These are phyloP conservation scores for Megathymus violae DNA, from an alignment of 1,140 invertebrate genomes.

Conservation along the genomic window DNA sequence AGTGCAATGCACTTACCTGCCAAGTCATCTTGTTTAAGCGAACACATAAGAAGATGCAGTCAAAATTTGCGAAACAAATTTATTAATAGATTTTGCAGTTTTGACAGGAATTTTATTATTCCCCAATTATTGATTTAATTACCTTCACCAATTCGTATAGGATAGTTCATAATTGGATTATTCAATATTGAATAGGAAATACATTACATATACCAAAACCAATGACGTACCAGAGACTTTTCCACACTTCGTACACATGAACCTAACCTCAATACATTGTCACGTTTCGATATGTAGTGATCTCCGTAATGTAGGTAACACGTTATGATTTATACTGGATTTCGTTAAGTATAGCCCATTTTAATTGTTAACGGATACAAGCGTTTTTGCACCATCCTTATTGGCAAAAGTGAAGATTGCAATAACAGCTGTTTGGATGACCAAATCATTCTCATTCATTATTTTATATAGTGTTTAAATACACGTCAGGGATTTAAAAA, in stretches of 20 bases:
- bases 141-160: not conserved
- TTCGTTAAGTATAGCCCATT: too few relatives aligned
- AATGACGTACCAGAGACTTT: not conserved
- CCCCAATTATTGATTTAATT: not conserved
- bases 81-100: slow-evolving; percentile 8
- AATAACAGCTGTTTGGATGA: too few relatives aligned
- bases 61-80: slow-evolving; percentile 23
- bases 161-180: not conserved
- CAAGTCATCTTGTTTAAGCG: slow-evolving; percentile 30
- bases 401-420: too few relatives aligned
- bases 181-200: not conserved
- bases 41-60: slow-evolving; percentile 27
- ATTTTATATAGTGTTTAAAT: too few relatives aligned
- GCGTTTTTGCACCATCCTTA: too few relatives aligned
- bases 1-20: slow-evolving; percentile 31
- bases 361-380: too few relatives aligned
- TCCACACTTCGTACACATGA: too few relatives aligned
- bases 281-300: not conserved
- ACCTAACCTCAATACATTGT: not conserved
- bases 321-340: too few relatives aligned
- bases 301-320: too few relatives aligned
- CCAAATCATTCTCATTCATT: too few relatives aligned
- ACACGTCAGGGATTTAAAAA: too few relatives aligned
- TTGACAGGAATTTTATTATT: not conserved
- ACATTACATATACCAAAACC: not conserved